Evolutionary conservation across 2,113 vertebrate genomes (phyloP), one percentile per base, ranked within the genome.

Genomic region (Heliornis fulica): DNA sequence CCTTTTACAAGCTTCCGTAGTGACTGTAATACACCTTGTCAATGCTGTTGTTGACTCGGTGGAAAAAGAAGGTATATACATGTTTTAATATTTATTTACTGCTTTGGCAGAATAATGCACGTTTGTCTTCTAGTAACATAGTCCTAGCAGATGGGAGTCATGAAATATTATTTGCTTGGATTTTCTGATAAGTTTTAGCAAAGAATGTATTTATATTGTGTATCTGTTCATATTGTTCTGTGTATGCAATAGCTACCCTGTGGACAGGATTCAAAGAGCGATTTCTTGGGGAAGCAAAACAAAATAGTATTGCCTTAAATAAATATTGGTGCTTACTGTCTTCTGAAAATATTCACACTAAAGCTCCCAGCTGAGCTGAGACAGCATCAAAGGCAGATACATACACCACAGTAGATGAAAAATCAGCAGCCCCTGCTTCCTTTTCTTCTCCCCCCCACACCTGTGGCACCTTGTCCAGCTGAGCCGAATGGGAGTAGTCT

Each of bases 11-110:
- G 99, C 99, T 99, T 99, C 99, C 99, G 36, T 99, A 98, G 99
- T 99, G 99, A 99, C 99, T 97, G 99, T 99, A 98, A 98, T 99
- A 98, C 99, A 99, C 99, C 98, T 98, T 99, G 99, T 99, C 99
- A 99, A 98, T 98, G 96, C 98, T 97, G 98, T 98, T 94, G 98
- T 99, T 99, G 99, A 99, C 98, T 98, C 96, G 98, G 99, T 99
- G 98, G 98, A 98, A 98, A 96, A 98, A 98, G 98, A 98, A 99
- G 99, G 99, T 99, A 99, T 98, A 97, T 97, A 96, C 87, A 64
- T 72, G 66, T 97, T 97, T 97, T 97, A 57, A 80, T 95, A 74
- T 79, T 82, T 90, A 50, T 87, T 96, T 96, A 91, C 93, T 80
- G 59, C 87, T 97, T 94, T 82, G 46, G 93, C 83, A 84, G 90